Conservation (phyloP, 2,888 invertebrate species). For the Diachrysia chrysitis region DNA sequence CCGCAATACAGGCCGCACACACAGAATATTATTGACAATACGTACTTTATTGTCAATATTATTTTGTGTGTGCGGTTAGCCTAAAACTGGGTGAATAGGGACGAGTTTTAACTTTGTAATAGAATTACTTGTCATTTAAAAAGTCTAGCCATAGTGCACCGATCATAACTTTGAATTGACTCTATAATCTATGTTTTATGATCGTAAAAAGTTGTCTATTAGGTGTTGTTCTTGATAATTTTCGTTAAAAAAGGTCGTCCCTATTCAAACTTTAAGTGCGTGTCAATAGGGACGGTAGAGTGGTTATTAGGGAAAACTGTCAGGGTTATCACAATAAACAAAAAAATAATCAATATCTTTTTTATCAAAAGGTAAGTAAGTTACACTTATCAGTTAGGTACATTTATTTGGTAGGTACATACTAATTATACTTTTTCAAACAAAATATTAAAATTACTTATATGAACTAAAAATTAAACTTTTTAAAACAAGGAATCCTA, state of each 20-base stretch:
- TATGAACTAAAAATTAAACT: slow-evolving; percentile 9
- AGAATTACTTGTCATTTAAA: slow-evolving; percentile 18
- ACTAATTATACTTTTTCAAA: slow-evolving; percentile 11
- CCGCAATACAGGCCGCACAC: too few relatives aligned
- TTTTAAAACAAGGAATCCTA: too few relatives aligned
- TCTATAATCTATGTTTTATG: slow-evolving; percentile 5
- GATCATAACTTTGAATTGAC: background rate
- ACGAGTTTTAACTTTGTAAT: slow-evolving; percentile 19
- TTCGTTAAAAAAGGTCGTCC: slow-evolving; percentile 12
- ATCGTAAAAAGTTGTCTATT: too few relatives aligned
- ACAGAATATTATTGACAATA: too few relatives aligned
- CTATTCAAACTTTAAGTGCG: slow-evolving; percentile 14
- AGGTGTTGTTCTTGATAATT: too few relatives aligned
- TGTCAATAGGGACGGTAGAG: slow-evolving; percentile 16
- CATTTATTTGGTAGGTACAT: slow-evolving; percentile 12
- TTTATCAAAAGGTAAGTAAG: background rate
- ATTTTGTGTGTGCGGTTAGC: too few relatives aligned
- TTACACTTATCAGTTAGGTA: slow-evolving; percentile 9
- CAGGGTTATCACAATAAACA: slow-evolving; percentile 20
- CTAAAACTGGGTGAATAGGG: background rate
- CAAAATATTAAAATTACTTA: slow-evolving; percentile 11
- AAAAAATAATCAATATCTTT: slow-evolving; percentile 1
- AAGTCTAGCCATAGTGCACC: slow-evolving; percentile 37
- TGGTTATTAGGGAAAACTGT: slow-evolving; percentile 14
- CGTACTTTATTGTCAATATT: too few relatives aligned